phyloP scores from a whole-genome alignment of 1,140 invertebrate species.

The Ceratina japonica region DNA sequence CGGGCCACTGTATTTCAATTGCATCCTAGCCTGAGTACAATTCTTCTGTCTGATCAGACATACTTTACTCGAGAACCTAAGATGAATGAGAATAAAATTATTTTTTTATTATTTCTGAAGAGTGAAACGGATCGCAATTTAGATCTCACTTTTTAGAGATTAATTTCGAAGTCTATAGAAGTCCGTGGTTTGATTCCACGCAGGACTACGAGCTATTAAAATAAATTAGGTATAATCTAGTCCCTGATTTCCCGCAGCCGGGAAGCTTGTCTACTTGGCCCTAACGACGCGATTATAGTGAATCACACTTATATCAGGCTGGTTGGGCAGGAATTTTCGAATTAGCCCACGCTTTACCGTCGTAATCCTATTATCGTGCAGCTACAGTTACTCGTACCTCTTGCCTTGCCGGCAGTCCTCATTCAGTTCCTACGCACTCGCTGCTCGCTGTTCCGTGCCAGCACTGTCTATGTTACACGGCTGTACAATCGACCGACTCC shows the following conservation, averaged over 20 bases:
- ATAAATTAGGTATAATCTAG: conserved; percentile 12
- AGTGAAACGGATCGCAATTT: too few relatives aligned
- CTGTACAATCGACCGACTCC: neutral
- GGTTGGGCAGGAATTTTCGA: conserved; percentile 17
- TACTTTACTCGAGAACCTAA: too few relatives aligned
- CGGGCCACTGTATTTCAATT: too few relatives aligned
- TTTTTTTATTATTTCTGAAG: neutral
- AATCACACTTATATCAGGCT: conserved; percentile 22
- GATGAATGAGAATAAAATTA: neutral
- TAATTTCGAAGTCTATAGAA: too few relatives aligned
- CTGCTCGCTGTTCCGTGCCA: neutral
- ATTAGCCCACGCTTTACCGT: conserved; percentile 46
- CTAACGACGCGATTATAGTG: conserved; percentile 32
- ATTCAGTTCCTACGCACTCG: neutral
- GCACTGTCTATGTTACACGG: conserved; percentile 10
- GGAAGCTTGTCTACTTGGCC: conserved; percentile 23
- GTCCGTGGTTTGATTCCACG: too few relatives aligned
- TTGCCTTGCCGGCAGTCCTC: neutral
- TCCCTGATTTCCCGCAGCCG: conserved; percentile 8
- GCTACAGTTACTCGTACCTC: neutral
- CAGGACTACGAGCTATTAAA: neutral
- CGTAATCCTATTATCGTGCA: conserved; percentile 46
- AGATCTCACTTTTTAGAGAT: neutral
- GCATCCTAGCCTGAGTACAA: too few relatives aligned
- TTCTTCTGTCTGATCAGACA: too few relatives aligned